Conservation (phyloP, 1,140 invertebrate species). For the Potamilus streckersoni region DNA sequence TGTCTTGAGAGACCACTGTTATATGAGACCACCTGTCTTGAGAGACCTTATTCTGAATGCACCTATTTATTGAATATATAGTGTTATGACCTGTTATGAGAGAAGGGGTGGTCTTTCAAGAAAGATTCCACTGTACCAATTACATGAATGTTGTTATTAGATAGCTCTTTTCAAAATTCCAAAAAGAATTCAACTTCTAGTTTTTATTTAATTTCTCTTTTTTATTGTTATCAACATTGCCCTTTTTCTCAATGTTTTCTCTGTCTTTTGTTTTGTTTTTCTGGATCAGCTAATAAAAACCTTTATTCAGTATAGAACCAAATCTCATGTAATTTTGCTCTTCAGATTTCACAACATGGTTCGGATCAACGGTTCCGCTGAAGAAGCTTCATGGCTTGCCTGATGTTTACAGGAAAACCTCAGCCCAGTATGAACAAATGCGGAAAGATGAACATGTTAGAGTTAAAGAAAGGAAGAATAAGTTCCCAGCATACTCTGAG, state of each 20-base stretch:
- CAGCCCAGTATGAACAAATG: slow-evolving; percentile 49
- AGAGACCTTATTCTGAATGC: no score
- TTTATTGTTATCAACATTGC: background rate
- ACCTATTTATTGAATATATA: no score
- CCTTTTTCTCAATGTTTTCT: background rate
- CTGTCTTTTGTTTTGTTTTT: background rate
- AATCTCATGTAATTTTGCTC: slow-evolving; percentile 1
- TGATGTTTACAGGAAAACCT: slow-evolving; percentile 57
- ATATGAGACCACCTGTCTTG: no score
- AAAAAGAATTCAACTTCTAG: background rate
- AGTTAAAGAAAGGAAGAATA: slow-evolving; percentile 36
- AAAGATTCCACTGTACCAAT: no score
- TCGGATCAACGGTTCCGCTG: slow-evolving; percentile 55
- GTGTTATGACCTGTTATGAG: no score
- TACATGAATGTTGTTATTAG: no score
- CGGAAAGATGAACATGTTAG: slow-evolving; percentile 29
- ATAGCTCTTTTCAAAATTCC: no score
- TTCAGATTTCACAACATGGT: slow-evolving; percentile 64
- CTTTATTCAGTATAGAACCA: background rate
- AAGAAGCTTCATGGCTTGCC: slow-evolving; percentile 59
- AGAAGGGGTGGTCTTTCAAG: no score
- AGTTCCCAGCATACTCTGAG: slow-evolving; percentile 60
- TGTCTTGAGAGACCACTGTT: no score
- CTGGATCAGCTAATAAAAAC: background rate
- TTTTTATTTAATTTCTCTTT: background rate